These are phyloP conservation scores for Dallia pectoralis DNA, from an alignment of 2,797 vertebrate genomes.

Conservation along the genomic window DNA sequence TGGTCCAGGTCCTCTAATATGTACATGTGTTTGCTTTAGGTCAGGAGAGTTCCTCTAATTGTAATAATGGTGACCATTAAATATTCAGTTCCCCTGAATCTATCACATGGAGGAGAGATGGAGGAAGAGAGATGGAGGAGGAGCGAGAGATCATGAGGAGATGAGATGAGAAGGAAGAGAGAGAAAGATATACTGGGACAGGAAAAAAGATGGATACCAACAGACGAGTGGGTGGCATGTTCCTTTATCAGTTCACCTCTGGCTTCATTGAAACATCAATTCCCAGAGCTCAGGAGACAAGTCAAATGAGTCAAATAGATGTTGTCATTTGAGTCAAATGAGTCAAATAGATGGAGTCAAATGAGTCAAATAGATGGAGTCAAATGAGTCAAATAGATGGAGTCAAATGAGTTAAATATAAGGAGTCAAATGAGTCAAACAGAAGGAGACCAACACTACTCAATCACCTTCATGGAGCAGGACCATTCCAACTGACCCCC, in stretches of 20 bases:
- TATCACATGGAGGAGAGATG: slow-evolving; percentile 6
- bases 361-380: no score
- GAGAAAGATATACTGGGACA: neutral
- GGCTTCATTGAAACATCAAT: slow-evolving; percentile 55
- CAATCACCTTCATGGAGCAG: neutral
- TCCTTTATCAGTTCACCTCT: slow-evolving; percentile 35
- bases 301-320: slow-evolving; percentile 55
- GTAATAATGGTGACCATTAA: neutral
- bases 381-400: no score
- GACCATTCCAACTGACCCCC: neutral
- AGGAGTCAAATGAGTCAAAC: slow-evolving; percentile 37
- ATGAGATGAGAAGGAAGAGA: neutral
- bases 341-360: no score
- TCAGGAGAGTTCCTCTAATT: neutral
- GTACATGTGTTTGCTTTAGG: no score
- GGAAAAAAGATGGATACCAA: neutral
- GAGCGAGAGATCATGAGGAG: no score
- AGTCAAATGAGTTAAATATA: no score
- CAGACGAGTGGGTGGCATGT: neutral
- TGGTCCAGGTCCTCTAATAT: no score
- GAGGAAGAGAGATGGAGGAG: neutral
- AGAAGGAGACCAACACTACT: no score
- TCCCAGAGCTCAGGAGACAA: slow-evolving; percentile 55
- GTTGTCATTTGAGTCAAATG: no score
- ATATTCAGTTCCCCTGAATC: neutral